phyloP scores from a whole-genome alignment of 2,797 vertebrate genomes.

The Tamandua tetradactyla region DNA sequence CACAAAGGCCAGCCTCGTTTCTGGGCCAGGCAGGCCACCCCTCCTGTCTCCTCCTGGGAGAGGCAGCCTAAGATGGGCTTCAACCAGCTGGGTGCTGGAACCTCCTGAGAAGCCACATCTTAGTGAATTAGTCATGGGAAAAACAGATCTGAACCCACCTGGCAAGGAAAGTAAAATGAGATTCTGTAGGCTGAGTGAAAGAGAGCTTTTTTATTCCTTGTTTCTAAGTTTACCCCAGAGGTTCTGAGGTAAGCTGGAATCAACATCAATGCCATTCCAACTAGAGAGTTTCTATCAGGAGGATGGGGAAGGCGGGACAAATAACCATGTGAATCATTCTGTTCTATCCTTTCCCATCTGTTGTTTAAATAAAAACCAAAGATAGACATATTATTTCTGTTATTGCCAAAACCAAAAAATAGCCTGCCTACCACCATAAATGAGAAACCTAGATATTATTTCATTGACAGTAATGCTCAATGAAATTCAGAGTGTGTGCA shows the following conservation, averaged over 20 bases:
- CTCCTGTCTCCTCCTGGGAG: not conserved
- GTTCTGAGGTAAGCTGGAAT: not conserved
- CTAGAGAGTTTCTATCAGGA: not conserved
- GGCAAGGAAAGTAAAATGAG: not conserved
- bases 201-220: not conserved
- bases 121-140: not conserved
- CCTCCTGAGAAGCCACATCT: not conserved
- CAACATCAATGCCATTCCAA: not conserved
- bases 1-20: constrained; percentile 34
- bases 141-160: not conserved
- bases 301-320: not conserved
- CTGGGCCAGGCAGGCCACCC: not conserved
- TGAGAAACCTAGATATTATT: constrained; percentile 34
- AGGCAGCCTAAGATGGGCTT: not conserved
- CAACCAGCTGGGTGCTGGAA: not conserved
- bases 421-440: not conserved
- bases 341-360: constrained; percentile 45
- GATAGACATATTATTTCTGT: not conserved
- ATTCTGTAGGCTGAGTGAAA: not conserved
- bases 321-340: constrained; percentile 7
- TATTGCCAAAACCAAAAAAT: constrained; percentile 9
- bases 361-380: not conserved
- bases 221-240: not conserved
- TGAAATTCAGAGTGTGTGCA: not conserved
- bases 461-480: constrained; percentile 12